Evolutionary conservation across 2,797 vertebrate species (phyloP).

Genomic region (Salarias fasciatus): DNA sequence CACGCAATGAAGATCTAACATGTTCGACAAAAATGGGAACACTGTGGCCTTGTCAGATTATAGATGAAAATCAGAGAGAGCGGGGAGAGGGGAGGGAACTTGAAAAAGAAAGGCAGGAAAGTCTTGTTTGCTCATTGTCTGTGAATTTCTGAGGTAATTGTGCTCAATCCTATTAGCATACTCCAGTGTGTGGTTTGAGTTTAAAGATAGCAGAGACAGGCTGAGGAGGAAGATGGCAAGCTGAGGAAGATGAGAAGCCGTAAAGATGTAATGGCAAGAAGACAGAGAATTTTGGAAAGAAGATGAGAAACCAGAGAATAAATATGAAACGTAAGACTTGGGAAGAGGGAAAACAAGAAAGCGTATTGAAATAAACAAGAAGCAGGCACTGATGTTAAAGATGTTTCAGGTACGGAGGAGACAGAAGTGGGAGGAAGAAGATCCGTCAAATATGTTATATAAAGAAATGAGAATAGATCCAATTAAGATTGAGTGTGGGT

Average conservation of each 20-base stretch:
- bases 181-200: constrained; percentile 18
- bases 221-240: neutral
- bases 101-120: constrained; percentile 13
- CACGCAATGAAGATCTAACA: constrained; percentile 1
- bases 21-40: constrained; percentile 12
- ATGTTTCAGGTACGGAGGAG: constrained; percentile 1
- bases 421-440: constrained; percentile 9
- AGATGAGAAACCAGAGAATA: constrained; percentile 2
- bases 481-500: constrained; percentile 29
- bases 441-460: neutral
- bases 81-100: constrained; percentile 1
- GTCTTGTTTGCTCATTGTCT: neutral
- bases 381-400: neutral
- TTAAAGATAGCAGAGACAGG: constrained; percentile 14
- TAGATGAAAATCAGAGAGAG: neutral
- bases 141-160: constrained; percentile 27
- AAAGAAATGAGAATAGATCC: constrained; percentile 17
- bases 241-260: constrained; percentile 4
- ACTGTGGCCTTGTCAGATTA: constrained; percentile 1
- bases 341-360: constrained; percentile 9
- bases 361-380: neutral
- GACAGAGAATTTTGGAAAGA: neutral
- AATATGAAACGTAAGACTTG: constrained; percentile 24
- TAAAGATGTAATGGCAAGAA: constrained; percentile 8
- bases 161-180: constrained; percentile 21